These are phyloP conservation scores for Horisme vitalbata DNA, from an alignment of 2,888 invertebrate genomes.

Conservation along the genomic window DNA sequence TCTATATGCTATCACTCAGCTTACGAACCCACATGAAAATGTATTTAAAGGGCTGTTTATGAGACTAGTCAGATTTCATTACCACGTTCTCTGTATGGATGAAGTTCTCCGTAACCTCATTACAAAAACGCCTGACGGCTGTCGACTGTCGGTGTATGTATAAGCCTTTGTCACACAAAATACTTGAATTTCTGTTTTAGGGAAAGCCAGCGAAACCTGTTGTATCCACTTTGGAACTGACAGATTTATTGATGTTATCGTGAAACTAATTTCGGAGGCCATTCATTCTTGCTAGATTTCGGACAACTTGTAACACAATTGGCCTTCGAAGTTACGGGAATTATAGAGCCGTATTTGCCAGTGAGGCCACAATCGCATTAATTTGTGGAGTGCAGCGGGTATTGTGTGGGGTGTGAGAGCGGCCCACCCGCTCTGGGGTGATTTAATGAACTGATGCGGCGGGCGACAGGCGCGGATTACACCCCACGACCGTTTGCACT, in stretches of 20 bases:
- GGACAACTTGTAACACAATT: constrained; percentile 16
- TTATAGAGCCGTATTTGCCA: constrained; percentile 56
- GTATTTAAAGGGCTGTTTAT: constrained; percentile 24
- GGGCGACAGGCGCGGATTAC: constrained; percentile 78
- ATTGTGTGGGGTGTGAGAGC: constrained; percentile 45
- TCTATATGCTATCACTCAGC: constrained; percentile 32
- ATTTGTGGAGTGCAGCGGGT: constrained; percentile 72
- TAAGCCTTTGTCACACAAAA: constrained; percentile 26
- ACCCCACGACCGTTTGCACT: constrained; percentile 78
- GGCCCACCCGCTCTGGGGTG: constrained; percentile 48
- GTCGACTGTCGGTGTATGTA: constrained; percentile 21
- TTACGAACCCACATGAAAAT: constrained; percentile 25
- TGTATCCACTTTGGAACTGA: constrained; percentile 28
- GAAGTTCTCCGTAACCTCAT: constrained; percentile 9
- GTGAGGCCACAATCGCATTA: constrained; percentile 73
- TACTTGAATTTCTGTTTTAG: constrained; percentile 29
- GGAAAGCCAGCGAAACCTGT: constrained; percentile 32
- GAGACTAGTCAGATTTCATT: constrained; percentile 19
- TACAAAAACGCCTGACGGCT: constrained; percentile 8
- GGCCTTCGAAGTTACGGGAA: constrained; percentile 29
- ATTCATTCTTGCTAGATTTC: constrained; percentile 6
- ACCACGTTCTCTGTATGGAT: constrained; percentile 9
- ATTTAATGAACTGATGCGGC: constrained; percentile 79
- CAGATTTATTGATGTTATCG: constrained; percentile 35
- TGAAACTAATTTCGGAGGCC: constrained; percentile 24